Evolutionary conservation across 2,113 vertebrate species (phyloP).

Genomic region (Gymnocephalus cernua): DNA sequence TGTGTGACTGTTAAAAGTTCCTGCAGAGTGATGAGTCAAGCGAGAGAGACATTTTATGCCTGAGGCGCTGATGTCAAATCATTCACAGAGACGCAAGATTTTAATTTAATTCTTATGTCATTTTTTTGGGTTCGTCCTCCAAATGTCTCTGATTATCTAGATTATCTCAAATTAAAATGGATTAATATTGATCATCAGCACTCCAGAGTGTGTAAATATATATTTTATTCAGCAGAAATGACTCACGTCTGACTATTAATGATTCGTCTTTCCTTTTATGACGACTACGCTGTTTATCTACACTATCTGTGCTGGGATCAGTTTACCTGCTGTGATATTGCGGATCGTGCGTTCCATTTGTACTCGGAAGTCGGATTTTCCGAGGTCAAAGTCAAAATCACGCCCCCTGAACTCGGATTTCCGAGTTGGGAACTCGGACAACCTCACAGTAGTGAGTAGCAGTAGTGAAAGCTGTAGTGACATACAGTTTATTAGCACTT

Average conservation of each 20-base stretch:
- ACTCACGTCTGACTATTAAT: background rate
- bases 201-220: background rate
- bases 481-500: too few relatives aligned
- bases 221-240: background rate
- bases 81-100: background rate
- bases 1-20: background rate
- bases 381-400: too few relatives aligned
- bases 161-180: background rate
- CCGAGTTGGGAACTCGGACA: too few relatives aligned
- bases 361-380: too few relatives aligned
- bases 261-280: background rate
- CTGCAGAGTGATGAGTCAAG: background rate
- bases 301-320: background rate
- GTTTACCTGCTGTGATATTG: background rate
- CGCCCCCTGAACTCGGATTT: too few relatives aligned
- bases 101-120: constrained; percentile 12
- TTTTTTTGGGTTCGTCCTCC: constrained; percentile 11
- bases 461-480: too few relatives aligned
- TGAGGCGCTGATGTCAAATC: constrained; percentile 2
- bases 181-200: background rate
- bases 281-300: background rate
- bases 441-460: too few relatives aligned
- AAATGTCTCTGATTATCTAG: background rate
- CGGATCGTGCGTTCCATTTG: too few relatives aligned
- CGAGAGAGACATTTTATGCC: background rate